Base-by-base conservation (phyloP, 2,888 invertebrate species). In the Lomographa bimaculata region DNA sequence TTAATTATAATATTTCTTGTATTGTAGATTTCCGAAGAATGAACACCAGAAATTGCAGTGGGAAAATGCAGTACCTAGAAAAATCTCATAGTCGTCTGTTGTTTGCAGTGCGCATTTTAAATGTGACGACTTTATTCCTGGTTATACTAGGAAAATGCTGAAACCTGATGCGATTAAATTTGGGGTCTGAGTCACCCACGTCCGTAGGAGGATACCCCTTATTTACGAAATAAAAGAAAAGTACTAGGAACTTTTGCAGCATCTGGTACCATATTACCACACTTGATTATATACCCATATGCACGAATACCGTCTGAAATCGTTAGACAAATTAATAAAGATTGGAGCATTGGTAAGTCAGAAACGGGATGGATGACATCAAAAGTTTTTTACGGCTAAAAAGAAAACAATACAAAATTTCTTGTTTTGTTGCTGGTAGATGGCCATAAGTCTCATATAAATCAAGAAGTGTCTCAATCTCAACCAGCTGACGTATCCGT, bases 401-500 rank as follows among this genome's bases (percentile, higher is more conserved):
- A 12, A 12, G 19, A 42, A 43, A 23, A 44, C 2, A 30, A 43
- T 9, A 24, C 38, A 2, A 33, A 45, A 20, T 42, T 29, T 17
- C 48, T 51, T 2, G 32, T 51, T 10, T 4, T 51, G 1, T 18
- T 56, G 1, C 35, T 56, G 2, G 24, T 56, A 2, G 53, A 56
- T 35, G 51, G 53, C 0, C 53, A 50, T 19, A 44, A 41, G 19
- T 50, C 46, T 3, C 47, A 53, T 20, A 33, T 56, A 26, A 35
- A 32, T n/a, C 9, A 19, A 5, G 21, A 30, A 16, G 9, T 52
- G 1, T 33, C 26, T 16, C 12, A 41, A 25, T 24, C 44, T 7
- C 55, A 49, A 23, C 49, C 49, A 4, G 44, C 46, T 0, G 50
- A 56, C 18, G 47, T 55, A 2, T 43, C 46, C 10, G 45, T 50